Evolutionary conservation across 1,140 invertebrate genomes (phyloP), one percentile per base, ranked within the genome.

Genomic region (Anastatus disparis): DNA sequence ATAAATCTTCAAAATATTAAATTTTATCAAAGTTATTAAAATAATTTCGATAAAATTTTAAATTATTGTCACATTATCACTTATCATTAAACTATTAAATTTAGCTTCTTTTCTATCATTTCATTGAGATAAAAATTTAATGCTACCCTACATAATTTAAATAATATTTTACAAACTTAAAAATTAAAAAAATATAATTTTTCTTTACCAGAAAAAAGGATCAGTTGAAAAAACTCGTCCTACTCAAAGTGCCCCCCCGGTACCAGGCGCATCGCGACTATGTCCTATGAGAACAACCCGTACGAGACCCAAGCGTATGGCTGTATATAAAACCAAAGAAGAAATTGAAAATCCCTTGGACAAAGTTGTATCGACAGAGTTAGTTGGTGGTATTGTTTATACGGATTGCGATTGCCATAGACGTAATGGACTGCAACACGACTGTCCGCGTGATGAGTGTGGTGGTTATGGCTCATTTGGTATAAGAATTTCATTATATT

Each of bases 401-500:
- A 87, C 88, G 26, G 88, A 89, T 48, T 92, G 91, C 74, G 88
- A 91, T 72, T 93, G 91, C 76, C 88, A 90, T 59, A 90, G 89
- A 73, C 87, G 89, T 7, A 92, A 92, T 79, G 91, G 91, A 1
- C 80, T 92, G 4, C 91, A 92, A 78, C 89, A 92, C 74, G 89
- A 91, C 56, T 93, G 91, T 74, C 89, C 88, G 0, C 84, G 91
- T 2, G 87, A 86, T 22, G 84, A 88, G 59, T 92, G 91, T 74
- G 87, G 53, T 24, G 65, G 55, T 69, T n/a, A 13, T 10, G 42
- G 15, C 31, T n/a, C n/a, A n/a, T n/a, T n/a, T n/a, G n/a, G n/a
- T n/a, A n/a, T n/a, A n/a, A n/a, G n/a, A n/a, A n/a, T n/a, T n/a
- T n/a, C n/a, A n/a, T n/a, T n/a, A n/a, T n/a, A n/a, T n/a, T n/a